phyloP scores from a whole-genome alignment of 2,797 vertebrate genomes.

The Poecile montanus region DNA sequence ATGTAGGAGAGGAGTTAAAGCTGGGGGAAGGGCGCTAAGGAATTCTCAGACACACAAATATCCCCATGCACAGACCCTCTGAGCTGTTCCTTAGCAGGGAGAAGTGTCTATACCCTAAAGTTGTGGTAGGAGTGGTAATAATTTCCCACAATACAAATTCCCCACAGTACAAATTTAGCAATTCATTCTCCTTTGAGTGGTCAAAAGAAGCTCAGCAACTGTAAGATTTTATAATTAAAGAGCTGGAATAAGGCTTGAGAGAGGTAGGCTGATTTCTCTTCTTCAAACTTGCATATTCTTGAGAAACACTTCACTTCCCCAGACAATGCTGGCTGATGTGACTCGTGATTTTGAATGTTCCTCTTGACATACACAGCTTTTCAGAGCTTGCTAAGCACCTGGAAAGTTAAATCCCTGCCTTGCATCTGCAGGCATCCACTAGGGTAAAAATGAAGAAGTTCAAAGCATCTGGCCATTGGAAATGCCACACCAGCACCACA shows the following conservation, averaged over 20 bases:
- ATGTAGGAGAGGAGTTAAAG: neutral
- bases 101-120: neutral
- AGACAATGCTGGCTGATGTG: conserved; percentile 26
- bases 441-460: neutral
- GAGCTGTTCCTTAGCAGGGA: neutral
- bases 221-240: conserved; percentile 44
- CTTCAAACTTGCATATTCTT: conserved; percentile 13
- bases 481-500: neutral
- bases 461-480: neutral
- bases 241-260: conserved; percentile 5
- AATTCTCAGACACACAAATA: neutral
- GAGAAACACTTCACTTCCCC: conserved; percentile 30
- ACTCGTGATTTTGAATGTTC: conserved; percentile 32
- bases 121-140: neutral
- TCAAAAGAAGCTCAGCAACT: neutral
- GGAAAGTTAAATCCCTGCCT: neutral
- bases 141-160: conserved; percentile 43
- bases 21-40: neutral
- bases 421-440: neutral
- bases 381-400: conserved; percentile 23
- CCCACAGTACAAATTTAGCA: conserved; percentile 7
- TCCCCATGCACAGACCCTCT: neutral
- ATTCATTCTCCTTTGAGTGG: conserved; percentile 35
- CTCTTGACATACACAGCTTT: conserved; percentile 11
- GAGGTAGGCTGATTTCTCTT: conserved; percentile 24